A percentile compares a stretch with the other conserved stretches of the same genome.
These are phyloP conservation scores for Coptodon bakossiorum DNA, from an alignment of 2,113 vertebrate genomes.

Conservation along the genomic window DNA sequence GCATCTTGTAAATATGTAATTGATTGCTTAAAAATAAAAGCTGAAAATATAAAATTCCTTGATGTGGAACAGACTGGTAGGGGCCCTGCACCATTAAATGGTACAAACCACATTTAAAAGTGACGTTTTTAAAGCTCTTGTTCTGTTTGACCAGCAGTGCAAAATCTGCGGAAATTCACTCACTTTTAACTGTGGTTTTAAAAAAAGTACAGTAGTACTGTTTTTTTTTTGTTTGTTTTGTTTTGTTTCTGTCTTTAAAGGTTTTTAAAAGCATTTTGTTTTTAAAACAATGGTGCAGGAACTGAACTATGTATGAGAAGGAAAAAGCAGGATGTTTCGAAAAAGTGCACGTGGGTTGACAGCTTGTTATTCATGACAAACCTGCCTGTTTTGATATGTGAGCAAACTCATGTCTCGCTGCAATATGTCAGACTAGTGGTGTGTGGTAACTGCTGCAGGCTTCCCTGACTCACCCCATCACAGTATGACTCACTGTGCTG, in stretches of 20 bases:
- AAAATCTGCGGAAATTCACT: not conserved
- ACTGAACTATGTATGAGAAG: not conserved
- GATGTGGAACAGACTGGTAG: not conserved
- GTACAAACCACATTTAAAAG: not conserved
- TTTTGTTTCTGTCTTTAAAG: not conserved
- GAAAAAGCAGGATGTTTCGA: not conserved
- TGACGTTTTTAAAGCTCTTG: not conserved
- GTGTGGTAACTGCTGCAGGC: constrained; percentile 2
- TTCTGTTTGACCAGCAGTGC: not conserved
- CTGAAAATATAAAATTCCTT: not conserved
- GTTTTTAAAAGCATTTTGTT: not conserved
- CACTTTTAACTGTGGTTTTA: accelerated
- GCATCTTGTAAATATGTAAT: not conserved
- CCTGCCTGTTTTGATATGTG: not conserved
- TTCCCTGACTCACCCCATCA: constrained; percentile 35
- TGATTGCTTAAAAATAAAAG: not conserved
- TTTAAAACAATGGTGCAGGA: not conserved
- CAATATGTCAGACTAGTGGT: constrained; percentile 9
- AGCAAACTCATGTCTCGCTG: not conserved
- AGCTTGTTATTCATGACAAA: not conserved
- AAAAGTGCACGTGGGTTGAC: not conserved
- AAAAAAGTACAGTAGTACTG: not conserved
- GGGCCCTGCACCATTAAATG: not conserved
- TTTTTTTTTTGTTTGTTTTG: not conserved
- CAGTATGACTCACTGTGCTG: constrained; percentile 27